Base-by-base conservation (phyloP, 1,140 invertebrate species). In the Oryzaephilus surinamensis region DNA sequence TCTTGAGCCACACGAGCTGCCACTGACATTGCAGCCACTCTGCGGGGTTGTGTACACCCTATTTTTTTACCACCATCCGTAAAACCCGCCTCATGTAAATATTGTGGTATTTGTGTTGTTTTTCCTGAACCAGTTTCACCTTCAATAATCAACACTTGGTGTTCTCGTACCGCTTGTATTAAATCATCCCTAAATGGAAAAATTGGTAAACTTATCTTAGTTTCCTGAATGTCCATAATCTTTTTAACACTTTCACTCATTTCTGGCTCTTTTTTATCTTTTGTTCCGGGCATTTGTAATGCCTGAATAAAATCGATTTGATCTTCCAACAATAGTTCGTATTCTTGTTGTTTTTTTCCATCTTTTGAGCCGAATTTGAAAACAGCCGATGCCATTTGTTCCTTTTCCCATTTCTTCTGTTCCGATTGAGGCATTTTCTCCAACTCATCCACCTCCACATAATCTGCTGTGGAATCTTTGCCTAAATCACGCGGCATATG, bases 11-110 rank as follows among this genome's bases (percentile, higher is more conserved):
- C 95, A 68, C 96, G 77, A 23, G 94, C 86, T 24, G 96, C 92
- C n/a, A 99, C 96, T 15, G 92, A 96, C 95, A 99, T 99, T 6
- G 96, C 92, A 23, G 96, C 96, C 15, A 99, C 96, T 71, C 97
- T 68, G 55, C 97, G 68, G 0, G 97, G 97, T 61, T 97, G 92
- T 4, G 93, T 97, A 66, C 92, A 97, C 1, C 89, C 88, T 43
- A 96, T 74, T 79, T 87, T 64, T 76, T 86, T 62, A 37, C 77
- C 78, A 59, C 84, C 78, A 29, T 78, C 65, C 6, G 83, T 84
- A 55, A 84, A 93, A 28, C 92, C 93, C 28, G 88, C 83, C 60
- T 99, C 87, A 60, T 91, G 74, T 0, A 99, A 68, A 69, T 97
- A 99, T 62, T 99, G 96, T 6, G 96, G 93, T 46, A 99, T 90